Conservation (phyloP, 2,113 vertebrate species). For the Sinocyclocheilus anophthalmus region DNA sequence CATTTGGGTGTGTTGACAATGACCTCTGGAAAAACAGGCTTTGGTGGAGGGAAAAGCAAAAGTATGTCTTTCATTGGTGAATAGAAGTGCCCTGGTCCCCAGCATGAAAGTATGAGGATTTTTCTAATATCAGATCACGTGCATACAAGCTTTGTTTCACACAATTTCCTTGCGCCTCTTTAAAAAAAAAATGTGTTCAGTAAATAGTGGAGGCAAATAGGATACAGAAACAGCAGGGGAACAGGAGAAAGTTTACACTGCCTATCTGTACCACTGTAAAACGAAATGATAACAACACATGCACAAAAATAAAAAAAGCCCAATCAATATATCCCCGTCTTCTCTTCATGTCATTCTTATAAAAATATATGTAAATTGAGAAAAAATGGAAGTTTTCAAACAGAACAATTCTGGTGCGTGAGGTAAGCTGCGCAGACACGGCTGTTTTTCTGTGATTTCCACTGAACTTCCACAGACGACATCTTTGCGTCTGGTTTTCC, state of each 20-base stretch:
- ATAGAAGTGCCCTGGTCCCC: neutral
- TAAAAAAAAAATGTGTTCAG: neutral
- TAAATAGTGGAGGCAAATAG: slow-evolving; percentile 33
- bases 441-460: slow-evolving; percentile 69
- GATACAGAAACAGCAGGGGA: slow-evolving; percentile 13
- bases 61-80: neutral
- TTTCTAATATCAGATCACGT: slow-evolving; percentile 17
- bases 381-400: slow-evolving; percentile 54
- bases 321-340: too few relatives aligned
- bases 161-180: too few relatives aligned
- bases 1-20: slow-evolving; percentile 38
- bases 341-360: too few relatives aligned
- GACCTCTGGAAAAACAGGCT: neutral
- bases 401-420: slow-evolving; percentile 63
- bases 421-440: slow-evolving; percentile 74
- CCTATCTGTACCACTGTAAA: neutral
- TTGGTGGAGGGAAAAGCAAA: neutral
- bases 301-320: too few relatives aligned
- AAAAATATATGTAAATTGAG: too few relatives aligned
- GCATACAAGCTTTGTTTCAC: slow-evolving; percentile 8
- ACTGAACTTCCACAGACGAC: slow-evolving; percentile 71
- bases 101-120: neutral
- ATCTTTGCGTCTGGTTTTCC: slow-evolving; percentile 74
- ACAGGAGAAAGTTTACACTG: neutral
- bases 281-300: slow-evolving; percentile 1